Base-by-base conservation (phyloP, 2,888 invertebrate genomes). In the Pheosia tremula region DNA sequence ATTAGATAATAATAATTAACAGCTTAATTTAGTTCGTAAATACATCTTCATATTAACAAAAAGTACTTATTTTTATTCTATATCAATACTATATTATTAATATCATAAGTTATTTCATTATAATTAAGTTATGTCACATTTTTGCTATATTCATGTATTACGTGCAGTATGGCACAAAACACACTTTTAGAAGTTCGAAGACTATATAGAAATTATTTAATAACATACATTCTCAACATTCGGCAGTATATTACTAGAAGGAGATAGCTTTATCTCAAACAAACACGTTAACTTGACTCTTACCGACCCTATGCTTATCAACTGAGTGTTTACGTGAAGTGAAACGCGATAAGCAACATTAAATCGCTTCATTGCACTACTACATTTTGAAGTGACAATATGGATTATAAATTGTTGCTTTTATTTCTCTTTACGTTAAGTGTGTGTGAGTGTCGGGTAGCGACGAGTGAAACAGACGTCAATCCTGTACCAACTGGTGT, bases 361-460 rank as follows among this genome's bases (percentile, higher is more conserved):
- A 62, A 69, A 71, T 68, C 60, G 39, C 54, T 72, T 72, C 82
- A 81, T 74, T 83, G 69, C 54, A 63, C 61, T 57, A 63, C 64
- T 65, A 64, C 57, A 43, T 60, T 72, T 69, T 59, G 58, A 36
- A 67, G 72, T 63, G 70, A 57, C 82, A 83, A 77, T 68, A 87
- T 87, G 87, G 85, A 80, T 74, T 74, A 74, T 62, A 63, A 71
- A 61, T 61, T 79, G 53, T 60, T 78, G 56, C 49, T 77, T 50
- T 60, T 79, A 54, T 38, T 55, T n/a, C 9, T 54, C 38, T 61
- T 68, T 82, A 52, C 66, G 38, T 67, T 72, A 38, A 71, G 74
- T 57, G 72, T 76, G 61, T 75, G 83, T 63, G 80, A 82, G 66
- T 71, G 80, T 53, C 78, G 85, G 66, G 80, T 84, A 5, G 80